These are phyloP conservation scores for Alauda arvensis DNA, from an alignment of 2,797 vertebrate genomes.

Conservation along the genomic window DNA sequence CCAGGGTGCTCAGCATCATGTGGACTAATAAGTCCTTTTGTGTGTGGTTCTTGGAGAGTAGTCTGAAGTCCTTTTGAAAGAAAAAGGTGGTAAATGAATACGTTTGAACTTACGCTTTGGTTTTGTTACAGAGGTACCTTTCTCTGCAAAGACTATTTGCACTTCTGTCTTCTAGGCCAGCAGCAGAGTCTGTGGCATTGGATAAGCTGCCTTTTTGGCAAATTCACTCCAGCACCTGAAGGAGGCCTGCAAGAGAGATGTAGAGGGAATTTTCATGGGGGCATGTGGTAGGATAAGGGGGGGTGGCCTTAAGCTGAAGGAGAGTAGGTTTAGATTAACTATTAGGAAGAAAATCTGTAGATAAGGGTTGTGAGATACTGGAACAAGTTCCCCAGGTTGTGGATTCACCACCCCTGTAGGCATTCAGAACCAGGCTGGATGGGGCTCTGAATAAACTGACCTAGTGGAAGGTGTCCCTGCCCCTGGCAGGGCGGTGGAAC, in stretches of 20 bases:
- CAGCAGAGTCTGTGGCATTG: neutral
- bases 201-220: neutral
- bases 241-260: neutral
- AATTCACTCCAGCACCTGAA: neutral
- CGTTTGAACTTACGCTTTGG: neutral
- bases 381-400: neutral
- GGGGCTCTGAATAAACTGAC: neutral
- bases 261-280: neutral
- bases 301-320: neutral
- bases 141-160: neutral
- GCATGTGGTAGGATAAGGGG: neutral
- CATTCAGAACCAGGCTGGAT: neutral
- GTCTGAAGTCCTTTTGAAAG: neutral
- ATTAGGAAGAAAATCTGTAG: neutral
- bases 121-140: neutral
- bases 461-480: neutral
- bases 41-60: neutral
- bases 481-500: neutral
- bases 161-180: neutral
- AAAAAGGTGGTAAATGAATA: neutral
- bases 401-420: neutral
- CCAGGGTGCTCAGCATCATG: neutral
- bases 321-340: neutral
- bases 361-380: neutral
- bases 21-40: neutral